Percentiles rank a stretch among this genome's conserved stretches.
These are phyloP conservation scores for Imbricaverruca yamaguchii DNA, from an alignment of 2,888 invertebrate genomes.

Conservation along the genomic window DNA sequence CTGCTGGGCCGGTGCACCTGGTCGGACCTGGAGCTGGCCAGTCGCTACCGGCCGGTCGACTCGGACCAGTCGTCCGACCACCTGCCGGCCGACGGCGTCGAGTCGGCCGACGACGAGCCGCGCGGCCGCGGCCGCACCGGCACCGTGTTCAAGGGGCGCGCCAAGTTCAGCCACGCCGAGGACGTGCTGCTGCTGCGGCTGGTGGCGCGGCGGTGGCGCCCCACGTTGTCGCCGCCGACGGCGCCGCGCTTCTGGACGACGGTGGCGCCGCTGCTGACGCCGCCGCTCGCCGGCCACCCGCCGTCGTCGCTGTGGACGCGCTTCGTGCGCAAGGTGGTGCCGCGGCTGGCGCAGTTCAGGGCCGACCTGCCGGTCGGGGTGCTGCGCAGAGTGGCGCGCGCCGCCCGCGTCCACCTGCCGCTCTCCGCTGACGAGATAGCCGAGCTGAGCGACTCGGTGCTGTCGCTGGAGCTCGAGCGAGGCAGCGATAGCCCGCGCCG, in stretches of 20 bases:
- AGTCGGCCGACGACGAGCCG: neutral
- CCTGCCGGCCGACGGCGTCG: too few species aligned
- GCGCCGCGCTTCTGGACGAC: neutral
- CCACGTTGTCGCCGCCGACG: neutral
- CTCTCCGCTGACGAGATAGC: neutral
- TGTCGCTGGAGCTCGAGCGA: too few species aligned
- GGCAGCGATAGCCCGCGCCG: too few species aligned
- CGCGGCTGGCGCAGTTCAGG: neutral
- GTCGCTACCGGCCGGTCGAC: neutral
- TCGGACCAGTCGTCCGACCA: neutral
- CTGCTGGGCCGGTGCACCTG: neutral
- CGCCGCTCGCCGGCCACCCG: neutral
- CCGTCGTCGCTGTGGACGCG: neutral
- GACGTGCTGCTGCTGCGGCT: neutral
- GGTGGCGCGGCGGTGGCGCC: neutral
- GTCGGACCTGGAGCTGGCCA: neutral
- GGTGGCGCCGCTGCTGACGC: neutral
- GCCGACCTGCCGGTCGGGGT: neutral
- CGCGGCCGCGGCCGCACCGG: neutral
- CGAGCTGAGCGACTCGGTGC: too few species aligned
- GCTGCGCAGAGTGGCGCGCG: neutral
- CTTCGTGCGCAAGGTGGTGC: neutral
- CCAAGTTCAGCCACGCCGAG: neutral
- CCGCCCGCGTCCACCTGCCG: neutral
- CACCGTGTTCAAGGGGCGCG: neutral